phyloP scores from a whole-genome alignment of 2,113 vertebrate genomes.

The Copsychus sechellarum region DNA sequence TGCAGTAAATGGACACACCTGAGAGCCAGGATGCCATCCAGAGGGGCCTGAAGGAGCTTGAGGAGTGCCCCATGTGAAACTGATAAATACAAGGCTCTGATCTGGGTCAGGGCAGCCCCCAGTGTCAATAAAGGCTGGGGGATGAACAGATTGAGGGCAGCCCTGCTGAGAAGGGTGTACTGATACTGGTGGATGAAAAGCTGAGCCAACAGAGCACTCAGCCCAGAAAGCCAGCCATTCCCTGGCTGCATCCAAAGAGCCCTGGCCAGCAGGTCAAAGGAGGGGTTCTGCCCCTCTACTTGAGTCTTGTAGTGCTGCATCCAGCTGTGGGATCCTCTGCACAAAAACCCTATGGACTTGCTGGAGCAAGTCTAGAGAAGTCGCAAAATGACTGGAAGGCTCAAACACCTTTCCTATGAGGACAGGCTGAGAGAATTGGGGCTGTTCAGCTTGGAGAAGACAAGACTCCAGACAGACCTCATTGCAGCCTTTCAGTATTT shows the following conservation, averaged over 20 bases:
- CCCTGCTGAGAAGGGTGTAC: background rate
- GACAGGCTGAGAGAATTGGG: background rate
- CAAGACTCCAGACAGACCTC: background rate
- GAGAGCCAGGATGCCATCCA: accelerated
- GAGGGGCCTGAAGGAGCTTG: no score
- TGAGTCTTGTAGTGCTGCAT: no score
- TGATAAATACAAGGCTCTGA: background rate
- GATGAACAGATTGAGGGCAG: background rate
- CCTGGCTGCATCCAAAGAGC: background rate
- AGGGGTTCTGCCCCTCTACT: background rate
- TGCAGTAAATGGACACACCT: background rate
- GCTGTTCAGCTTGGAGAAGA: background rate
- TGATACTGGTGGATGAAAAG: background rate
- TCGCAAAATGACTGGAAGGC: background rate
- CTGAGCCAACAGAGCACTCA: background rate
- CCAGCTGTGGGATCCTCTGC: background rate
- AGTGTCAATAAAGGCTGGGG: background rate
- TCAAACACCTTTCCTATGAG: background rate
- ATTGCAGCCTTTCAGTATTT: background rate
- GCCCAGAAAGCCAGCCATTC: background rate
- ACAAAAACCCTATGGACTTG: background rate
- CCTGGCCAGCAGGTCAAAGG: background rate
- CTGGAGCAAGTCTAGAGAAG: background rate
- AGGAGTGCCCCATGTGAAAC: background rate
- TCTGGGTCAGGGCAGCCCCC: background rate